phyloP scores from a whole-genome alignment of 1,140 invertebrate species.

The Leucophenga varia region DNA sequence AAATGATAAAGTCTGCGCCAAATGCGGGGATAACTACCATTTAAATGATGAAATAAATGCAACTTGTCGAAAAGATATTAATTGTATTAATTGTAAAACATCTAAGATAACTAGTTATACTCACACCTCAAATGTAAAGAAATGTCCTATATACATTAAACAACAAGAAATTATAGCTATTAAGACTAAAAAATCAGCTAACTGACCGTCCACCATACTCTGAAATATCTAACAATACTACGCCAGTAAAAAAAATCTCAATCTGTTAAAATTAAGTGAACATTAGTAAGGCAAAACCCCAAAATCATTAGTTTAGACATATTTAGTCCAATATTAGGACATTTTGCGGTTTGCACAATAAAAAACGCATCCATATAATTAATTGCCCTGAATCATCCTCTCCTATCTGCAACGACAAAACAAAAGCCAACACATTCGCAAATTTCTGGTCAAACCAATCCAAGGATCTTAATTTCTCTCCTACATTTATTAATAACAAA shows the following conservation, averaged over 20 bases:
- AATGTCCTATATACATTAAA: neutral
- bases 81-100: no score
- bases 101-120: neutral
- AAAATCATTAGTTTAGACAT: no score
- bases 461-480: slow-evolving; percentile 2
- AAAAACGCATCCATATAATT: neutral
- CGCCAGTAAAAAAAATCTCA: no score
- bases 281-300: no score
- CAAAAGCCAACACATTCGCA: neutral
- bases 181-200: neutral
- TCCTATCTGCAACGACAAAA: neutral
- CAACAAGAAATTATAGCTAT: slow-evolving; percentile 4
- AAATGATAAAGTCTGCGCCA: slow-evolving; percentile 1
- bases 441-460: slow-evolving; percentile 3
- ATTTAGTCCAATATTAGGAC: slow-evolving; percentile 1
- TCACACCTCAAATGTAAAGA: neutral
- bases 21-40: no score
- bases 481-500: slow-evolving; percentile 7
- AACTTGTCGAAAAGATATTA: no score
- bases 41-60: no score
- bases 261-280: no score
- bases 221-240: no score
- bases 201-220: no score
- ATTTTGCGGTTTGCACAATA: slow-evolving; percentile 4
- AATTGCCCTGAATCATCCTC: neutral